Evolutionary conservation across 2,113 vertebrate species (phyloP), one percentile per base, ranked within the genome.

Genomic region (Micronycteris hirsuta): DNA sequence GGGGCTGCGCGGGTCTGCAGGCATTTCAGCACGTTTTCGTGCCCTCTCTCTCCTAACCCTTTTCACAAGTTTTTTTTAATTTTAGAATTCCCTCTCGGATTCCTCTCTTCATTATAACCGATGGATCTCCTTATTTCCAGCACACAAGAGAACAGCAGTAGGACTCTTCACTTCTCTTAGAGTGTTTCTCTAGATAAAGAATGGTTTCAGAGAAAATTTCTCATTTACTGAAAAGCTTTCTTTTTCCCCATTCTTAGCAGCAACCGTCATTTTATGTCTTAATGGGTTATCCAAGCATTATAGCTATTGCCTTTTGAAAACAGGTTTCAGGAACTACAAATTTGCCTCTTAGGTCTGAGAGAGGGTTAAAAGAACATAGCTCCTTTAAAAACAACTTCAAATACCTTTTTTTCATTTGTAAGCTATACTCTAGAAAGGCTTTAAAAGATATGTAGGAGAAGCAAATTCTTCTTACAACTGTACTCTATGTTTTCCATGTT

Each of bases 261-360:
- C 9, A 85, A 22, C 33, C 82, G 31, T 71, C 41, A 22, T 93
- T 96, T 93, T 93, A 33, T 95, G 22, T 91, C 24, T 96, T 92
- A 77, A 84, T 87, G 74, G 36, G 22, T 94, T 84, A 61, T 73
- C 54, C 43, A 91, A 61, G 31, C 28, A 45, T 92, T 63, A 13
- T 22, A 82, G 5, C 26, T 36, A 4, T 92, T 93, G 81, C 14
- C 8, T 82, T 83, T 61, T 87, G 85, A 93, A 73, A 87, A 90
- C 47, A 56, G 31, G 65, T 70, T 95, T 92, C 38, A 89, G 68
- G 24, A 43, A 41, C 73, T 88, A 68, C 54, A 91, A 84, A 45
- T 63, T 92, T 67, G 43, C 36, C 14, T 9, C 13, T 76, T 38
- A 58, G 9, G 26, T 81, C 24, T 77, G n/a, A 90, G 24, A 95